Evolutionary conservation across 2,888 invertebrate species (phyloP).

Genomic region (Lamellibrachia satsuma): DNA sequence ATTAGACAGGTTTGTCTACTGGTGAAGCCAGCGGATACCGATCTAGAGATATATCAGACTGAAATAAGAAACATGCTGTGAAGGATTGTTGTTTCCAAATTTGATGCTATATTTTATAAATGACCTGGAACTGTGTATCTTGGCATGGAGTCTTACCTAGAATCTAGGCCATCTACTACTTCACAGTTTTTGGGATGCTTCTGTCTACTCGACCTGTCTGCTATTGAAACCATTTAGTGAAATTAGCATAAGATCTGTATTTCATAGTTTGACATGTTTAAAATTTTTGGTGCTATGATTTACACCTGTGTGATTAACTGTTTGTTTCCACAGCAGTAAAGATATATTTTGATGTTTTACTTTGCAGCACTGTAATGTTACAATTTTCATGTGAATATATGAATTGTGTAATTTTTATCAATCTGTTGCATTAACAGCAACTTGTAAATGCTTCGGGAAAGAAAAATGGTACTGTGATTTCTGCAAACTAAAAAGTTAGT

Average conservation of each 20-base stretch:
- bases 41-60: too few species aligned
- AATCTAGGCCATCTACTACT: too few species aligned
- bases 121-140: too few species aligned
- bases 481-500: neutral
- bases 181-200: too few species aligned
- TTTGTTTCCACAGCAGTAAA: neutral
- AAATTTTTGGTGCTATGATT: neutral
- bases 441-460: neutral
- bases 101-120: too few species aligned
- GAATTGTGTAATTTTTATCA: neutral
- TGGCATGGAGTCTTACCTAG: too few species aligned
- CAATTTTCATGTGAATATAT: neutral
- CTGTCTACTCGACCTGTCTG: too few species aligned
- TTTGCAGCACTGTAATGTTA: neutral
- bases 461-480: neutral
- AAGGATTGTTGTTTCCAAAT: too few species aligned
- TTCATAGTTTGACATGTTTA: neutral
- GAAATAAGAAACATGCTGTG: too few species aligned
- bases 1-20: neutral
- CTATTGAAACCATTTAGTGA: too few species aligned
- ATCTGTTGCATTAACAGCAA: neutral
- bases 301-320: neutral
- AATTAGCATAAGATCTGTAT: neutral
- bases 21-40: too few species aligned
- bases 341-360: neutral